Evolutionary conservation across 53 echinoderm and acorn worm species (phyloP).

Genomic region (Patiria pectinifera): DNA sequence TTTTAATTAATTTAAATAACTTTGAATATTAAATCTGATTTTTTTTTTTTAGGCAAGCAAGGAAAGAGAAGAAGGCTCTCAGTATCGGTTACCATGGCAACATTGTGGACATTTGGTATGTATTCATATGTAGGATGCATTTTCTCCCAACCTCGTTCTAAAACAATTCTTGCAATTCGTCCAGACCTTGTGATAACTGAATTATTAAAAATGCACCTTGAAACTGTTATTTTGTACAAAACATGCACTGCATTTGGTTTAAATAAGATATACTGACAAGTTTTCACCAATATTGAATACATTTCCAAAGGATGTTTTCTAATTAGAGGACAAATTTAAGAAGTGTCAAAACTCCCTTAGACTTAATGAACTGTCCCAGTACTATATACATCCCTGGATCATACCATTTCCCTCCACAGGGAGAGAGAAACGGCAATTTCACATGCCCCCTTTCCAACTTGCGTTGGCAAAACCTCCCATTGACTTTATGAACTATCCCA

Average conservation of each 20-base stretch:
- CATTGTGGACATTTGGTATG: constrained; percentile 91
- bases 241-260: too few species aligned
- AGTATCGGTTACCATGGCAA: constrained; percentile 99
- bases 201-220: too few species aligned
- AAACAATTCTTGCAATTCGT: too few species aligned
- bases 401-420: constrained; percentile 46
- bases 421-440: constrained; percentile 59
- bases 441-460: too few species aligned
- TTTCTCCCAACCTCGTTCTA: too few species aligned
- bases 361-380: background rate
- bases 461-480: background rate
- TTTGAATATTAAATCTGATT: background rate
- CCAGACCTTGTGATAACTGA: too few species aligned
- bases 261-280: too few species aligned
- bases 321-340: too few species aligned
- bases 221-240: too few species aligned
- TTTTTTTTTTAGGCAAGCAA: constrained; percentile 70
- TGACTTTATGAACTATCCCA: background rate
- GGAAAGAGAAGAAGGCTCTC: constrained; percentile 72
- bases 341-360: background rate
- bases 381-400: background rate
- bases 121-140: background rate
- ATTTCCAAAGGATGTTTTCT: too few species aligned
- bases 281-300: too few species aligned
- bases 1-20: background rate